Evolutionary conservation across 2,888 invertebrate species (phyloP), one percentile per base, ranked within the genome.

Genomic region (Pegoplata infirma): DNA sequence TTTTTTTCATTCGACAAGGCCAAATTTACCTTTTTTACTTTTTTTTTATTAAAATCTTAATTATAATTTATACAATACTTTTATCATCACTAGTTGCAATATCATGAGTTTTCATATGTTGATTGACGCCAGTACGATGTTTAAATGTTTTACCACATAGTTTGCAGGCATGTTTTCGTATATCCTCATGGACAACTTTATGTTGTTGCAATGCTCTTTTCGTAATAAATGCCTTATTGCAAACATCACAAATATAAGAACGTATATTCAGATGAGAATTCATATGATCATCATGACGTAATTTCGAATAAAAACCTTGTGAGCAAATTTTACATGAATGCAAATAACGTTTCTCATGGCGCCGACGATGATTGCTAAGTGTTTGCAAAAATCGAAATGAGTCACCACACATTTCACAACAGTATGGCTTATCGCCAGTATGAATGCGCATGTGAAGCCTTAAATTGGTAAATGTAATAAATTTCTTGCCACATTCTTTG

Each of bases 231-330:
- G 73, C 68, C 21, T 79, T 81, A 44, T 58, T 76, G 19, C 81
- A 81, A 12, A 67, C 55, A n/a, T 71, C 69, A 25, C 81, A 81
- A 55, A 80, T 55, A 58, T 72, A 61, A 0, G 56, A 64, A 7
- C 80, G 80, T 51, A 77, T 69, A 51, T 81, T 81, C 53, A 63
- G 68, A 44, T 81, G 75, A 1, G 75, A 75, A 61, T 79, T 79
- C 75, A 75, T 75, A 17, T 75, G 75, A 56, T 79, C 75, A 56
- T 79, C 66, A 14, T 61, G 71, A 3, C 71, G 46, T 67, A 71
- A 67, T 63, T 75, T 66, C 10, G 71, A 76, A 56, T 79, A 78
- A 44, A 78, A 78, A 6, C 75, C 79, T 46, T 79, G 71, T 6
- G 79, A 75, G 14, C 75, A 75, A 44, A 75, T 71, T 7, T 75